These are phyloP conservation scores for Vireo altiloquus DNA, from an alignment of 2,113 vertebrate species.

Conservation along the genomic window DNA sequence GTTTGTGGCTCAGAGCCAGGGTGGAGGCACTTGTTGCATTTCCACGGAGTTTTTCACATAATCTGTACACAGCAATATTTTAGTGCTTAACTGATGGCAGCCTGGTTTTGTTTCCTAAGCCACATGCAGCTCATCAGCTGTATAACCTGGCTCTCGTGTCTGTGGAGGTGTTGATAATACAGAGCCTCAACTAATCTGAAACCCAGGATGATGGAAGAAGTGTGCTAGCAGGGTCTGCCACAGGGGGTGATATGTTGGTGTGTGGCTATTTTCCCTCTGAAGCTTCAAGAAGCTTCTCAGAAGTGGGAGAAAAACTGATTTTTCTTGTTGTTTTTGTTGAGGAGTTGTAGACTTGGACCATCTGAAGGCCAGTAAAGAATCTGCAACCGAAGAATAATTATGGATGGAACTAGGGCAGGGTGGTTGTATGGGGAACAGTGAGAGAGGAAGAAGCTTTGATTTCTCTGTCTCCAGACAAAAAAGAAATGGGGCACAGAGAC, in stretches of 20 bases:
- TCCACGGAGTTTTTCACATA: background rate
- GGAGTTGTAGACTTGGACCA: background rate
- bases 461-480: background rate
- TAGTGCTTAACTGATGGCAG: background rate
- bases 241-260: background rate
- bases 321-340: background rate
- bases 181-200: background rate
- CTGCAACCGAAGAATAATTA: background rate
- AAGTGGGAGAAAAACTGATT: background rate
- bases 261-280: background rate
- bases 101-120: background rate
- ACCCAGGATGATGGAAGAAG: background rate
- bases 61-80: background rate
- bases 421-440: fast-evolving
- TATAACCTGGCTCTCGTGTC: background rate
- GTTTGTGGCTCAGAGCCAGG: background rate
- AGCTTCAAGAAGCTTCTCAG: background rate
- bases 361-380: background rate
- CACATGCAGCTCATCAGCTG: background rate
- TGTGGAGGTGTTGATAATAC: background rate
- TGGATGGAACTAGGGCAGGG: background rate
- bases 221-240: background rate
- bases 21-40: background rate
- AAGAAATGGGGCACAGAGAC: background rate
- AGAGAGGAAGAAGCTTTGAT: background rate